Base-by-base conservation (phyloP, 2,888 invertebrate genomes). In the Drosophila setosimentum region DNA sequence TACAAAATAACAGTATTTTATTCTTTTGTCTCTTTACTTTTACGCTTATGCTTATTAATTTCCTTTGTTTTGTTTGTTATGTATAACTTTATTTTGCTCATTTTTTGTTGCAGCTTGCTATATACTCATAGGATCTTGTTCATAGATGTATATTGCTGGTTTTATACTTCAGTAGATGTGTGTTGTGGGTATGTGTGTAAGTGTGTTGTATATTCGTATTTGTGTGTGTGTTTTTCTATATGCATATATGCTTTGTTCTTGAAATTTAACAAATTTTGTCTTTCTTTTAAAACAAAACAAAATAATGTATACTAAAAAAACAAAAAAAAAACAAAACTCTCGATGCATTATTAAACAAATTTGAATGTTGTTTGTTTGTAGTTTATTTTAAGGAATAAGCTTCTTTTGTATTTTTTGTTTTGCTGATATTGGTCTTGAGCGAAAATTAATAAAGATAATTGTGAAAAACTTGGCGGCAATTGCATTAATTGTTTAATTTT, bases 1-100 rank as follows among this genome's bases (percentile, higher is more conserved):
- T 93, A 92, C 91, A 92, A 92, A 92, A 93, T 92, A 93, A 93
- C 92, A 92, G 92, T 91, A 86, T 87, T 89, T 91, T 80, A 81
- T 87, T 87, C 73, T 68, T 81, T 86, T 90, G 80, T 86, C 81
- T 85, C 76, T 73, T 75, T 76, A 82, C 75, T 85, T 84, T 82
- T 82, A 82, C 73, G 84, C 86, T 86, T 87, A 86, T 84, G 85
- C 76, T 80, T 83, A 90, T 90, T 85, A 74, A 75, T 87, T 82
- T 84, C 67, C 63, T 71, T 69, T 67, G 55, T 48, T 45, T 66
- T 64, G 66, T 61, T 78, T 81, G 74, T 55, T 55, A 35, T 27
- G 37, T 84, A 78, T 79, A 74, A 70, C 73, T 76, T 84, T 70
- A 58, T 77, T 80, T 79, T 91, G 77, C 76, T 87, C 72, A 76